Evolutionary conservation across 2,888 invertebrate genomes (phyloP).

Genomic region (Platycnemis pennipes): DNA sequence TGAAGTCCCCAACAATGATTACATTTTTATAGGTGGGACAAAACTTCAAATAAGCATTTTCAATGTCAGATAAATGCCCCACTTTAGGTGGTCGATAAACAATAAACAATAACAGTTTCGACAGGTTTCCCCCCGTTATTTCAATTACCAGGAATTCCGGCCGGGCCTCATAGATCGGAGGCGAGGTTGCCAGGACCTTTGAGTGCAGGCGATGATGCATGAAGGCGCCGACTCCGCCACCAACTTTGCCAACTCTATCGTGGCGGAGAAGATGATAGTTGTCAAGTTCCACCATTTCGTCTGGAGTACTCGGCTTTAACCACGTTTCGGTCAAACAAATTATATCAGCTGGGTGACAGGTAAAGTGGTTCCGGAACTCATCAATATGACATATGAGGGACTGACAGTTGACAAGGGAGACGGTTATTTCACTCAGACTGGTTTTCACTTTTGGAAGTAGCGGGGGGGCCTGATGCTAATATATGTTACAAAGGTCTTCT

Average conservation of each 20-base stretch:
- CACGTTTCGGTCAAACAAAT: no score
- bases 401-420: background rate
- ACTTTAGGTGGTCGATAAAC: background rate
- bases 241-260: background rate
- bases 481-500: no score
- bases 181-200: slow-evolving; percentile 1
- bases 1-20: no score
- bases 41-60: no score
- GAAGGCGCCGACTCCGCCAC: background rate
- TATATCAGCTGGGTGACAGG: background rate
- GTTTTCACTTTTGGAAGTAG: no score
- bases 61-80: no score
- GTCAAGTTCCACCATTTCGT: background rate
- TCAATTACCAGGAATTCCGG: no score
- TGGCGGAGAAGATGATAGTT: background rate
- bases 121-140: background rate
- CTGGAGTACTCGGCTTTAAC: no score
- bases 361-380: background rate
- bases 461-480: no score
- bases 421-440: background rate
- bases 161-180: background rate
- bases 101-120: background rate
- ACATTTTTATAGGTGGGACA: no score
- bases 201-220: background rate
- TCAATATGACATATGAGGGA: background rate